Evolutionary conservation across 2,113 vertebrate species (phyloP), one percentile per base, ranked within the genome.

Genomic region (Ondatra zibethicus): DNA sequence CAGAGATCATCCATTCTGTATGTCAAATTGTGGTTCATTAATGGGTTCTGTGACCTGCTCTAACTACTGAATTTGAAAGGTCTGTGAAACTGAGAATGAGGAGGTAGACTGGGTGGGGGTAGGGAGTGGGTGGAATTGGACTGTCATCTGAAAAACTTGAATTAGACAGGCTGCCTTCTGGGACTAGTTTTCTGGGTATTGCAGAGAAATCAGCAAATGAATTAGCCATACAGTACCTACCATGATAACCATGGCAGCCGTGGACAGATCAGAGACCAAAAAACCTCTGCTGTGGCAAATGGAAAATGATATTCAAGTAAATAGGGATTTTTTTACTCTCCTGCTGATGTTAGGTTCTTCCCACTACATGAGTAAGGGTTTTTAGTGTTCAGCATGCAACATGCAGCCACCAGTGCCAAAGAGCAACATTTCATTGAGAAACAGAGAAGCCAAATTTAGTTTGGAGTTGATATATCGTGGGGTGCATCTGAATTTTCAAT

Each of bases 271-370:
- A 93, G 96, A 93, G 82, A 95, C 91, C 61, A 87, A 82, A 96
- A 78, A 85, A 75, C 66, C 84, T 93, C 76, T 92, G 50, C 84
- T 93, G 36, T 65, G 55, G 90, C 85, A 77, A 93, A 93, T 92
- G 88, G 88, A 93, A 97, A 97, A 92, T 96, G 94, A 27, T 47
- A 96, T 95, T 96, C 88, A 97, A 75, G 82, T 93, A 96, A 95
- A 96, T 88, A 96, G 77, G 27, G n/a, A 61, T 72, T 94, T 72
- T 94, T 95, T 96, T 68, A 82, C 31, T 50, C 21, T 95, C 88
- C 76, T 84, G 55, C 84, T 94, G 68, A 52, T 78, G 85, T 75
- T 97, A 92, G 96, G 95, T 84, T 95, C 89, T 89, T 93, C 92
- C 92, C 84, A 66, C 45, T 88, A 93, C 88, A 94, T 86, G 89